Evolutionary conservation across 2,113 vertebrate species (phyloP).

Genomic region (Lycaon pictus): DNA sequence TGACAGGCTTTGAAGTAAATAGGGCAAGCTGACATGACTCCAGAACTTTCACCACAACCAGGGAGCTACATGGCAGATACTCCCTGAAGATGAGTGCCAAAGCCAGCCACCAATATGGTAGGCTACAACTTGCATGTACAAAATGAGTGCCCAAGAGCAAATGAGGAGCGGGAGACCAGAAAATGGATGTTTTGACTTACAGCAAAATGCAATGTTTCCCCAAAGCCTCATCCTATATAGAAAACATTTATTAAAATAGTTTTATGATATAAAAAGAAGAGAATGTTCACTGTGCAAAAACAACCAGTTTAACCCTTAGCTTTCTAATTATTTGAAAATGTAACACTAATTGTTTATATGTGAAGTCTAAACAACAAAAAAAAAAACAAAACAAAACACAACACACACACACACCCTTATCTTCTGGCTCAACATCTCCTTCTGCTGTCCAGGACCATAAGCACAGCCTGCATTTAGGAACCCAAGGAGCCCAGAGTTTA

Average conservation of each 20-base stretch:
- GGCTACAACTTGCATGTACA: background rate
- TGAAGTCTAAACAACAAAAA: background rate
- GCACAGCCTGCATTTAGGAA: background rate
- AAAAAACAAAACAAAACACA: background rate
- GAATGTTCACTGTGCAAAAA: background rate
- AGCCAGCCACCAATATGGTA: background rate
- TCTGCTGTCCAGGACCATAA: slow-evolving; percentile 64
- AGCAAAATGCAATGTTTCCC: slow-evolving; percentile 10
- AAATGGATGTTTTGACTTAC: background rate
- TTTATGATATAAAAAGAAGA: slow-evolving; percentile 25
- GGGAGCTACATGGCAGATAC: background rate
- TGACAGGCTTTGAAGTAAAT: background rate
- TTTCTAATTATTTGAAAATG: slow-evolving; percentile 67
- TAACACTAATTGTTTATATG: slow-evolving; percentile 43
- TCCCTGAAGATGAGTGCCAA: background rate
- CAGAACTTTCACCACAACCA: background rate
- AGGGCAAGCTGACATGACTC: background rate
- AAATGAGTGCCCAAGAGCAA: background rate
- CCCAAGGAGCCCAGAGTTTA: background rate
- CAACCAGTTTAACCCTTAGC: slow-evolving; percentile 2
- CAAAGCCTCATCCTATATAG: background rate
- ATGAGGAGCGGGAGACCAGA: background rate
- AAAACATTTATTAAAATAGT: background rate
- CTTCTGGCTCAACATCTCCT: slow-evolving; percentile 70
- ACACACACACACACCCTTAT: background rate